phyloP scores from a whole-genome alignment of 2,113 vertebrate genomes.

The Merops nubicus region DNA sequence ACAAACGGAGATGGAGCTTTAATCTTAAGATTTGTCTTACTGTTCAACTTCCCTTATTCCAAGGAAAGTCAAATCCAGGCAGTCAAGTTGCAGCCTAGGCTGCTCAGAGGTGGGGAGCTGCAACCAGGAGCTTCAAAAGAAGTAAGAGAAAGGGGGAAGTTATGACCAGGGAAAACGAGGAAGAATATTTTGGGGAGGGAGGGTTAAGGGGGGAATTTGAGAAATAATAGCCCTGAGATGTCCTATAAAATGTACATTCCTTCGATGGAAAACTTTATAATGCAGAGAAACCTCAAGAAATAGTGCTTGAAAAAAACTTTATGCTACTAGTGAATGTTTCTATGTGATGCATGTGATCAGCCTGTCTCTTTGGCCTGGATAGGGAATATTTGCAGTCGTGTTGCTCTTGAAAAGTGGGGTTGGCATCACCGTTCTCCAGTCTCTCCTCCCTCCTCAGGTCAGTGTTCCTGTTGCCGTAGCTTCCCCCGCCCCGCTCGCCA shows the following conservation, averaged over 20 bases:
- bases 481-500: background rate
- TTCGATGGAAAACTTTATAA: constrained; percentile 33
- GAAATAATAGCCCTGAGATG: constrained; percentile 23
- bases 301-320: constrained; percentile 50
- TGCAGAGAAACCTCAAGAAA: constrained; percentile 48
- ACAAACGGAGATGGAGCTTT: constrained; percentile 62
- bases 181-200: constrained; percentile 22
- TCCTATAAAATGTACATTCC: constrained; percentile 42
- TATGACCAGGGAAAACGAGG: background rate
- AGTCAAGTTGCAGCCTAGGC: constrained; percentile 23
- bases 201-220: background rate
- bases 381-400: background rate
- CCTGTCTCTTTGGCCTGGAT: constrained; percentile 17
- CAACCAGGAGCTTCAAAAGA: constrained; percentile 11
- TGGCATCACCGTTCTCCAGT: constrained; percentile 50
- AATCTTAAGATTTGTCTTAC: constrained; percentile 46
- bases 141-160: background rate
- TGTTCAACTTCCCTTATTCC: constrained; percentile 54
- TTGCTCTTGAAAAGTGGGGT: constrained; percentile 37
- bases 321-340: constrained; percentile 2
- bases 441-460: constrained; percentile 30
- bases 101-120: constrained; percentile 13
- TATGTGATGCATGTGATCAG: constrained; percentile 27
- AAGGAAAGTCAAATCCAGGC: constrained; percentile 23
- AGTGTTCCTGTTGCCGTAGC: constrained; percentile 6